Evolutionary conservation across 2,113 vertebrate genomes (phyloP).

Genomic region (Psittacara wagleri): DNA sequence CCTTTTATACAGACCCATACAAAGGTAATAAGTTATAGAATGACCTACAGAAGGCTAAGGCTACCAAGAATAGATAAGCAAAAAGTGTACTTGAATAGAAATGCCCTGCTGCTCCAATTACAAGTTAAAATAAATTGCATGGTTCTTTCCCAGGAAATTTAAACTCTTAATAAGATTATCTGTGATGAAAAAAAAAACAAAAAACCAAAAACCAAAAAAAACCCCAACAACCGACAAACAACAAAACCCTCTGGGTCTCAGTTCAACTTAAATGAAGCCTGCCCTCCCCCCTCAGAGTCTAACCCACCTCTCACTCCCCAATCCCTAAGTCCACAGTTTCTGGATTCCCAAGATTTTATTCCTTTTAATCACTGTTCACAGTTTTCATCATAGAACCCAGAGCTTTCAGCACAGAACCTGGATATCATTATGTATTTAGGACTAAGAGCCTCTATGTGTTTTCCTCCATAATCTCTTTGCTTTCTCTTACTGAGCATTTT

Average conservation of each 20-base stretch:
- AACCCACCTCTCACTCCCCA: not conserved
- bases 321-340: not conserved
- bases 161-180: not conserved
- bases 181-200: not conserved
- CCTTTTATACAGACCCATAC: not conserved
- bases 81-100: not conserved
- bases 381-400: not conserved
- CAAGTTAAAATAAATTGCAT: not conserved
- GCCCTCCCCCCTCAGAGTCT: not conserved
- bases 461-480: constrained; percentile 58
- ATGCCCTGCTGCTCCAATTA: not conserved
- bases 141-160: constrained; percentile 3
- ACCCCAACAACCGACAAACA: not conserved
- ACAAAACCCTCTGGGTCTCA: not conserved
- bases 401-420: not conserved
- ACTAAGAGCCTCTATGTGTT: not conserved
- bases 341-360: not conserved
- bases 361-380: not conserved
- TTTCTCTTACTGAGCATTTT: constrained; percentile 57
- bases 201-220: not conserved
- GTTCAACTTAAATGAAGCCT: not conserved
- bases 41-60: not conserved
- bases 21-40: not conserved
- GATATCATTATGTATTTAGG: not conserved
- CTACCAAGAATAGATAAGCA: constrained; percentile 5